These are phyloP conservation scores for Sphaerophoria rueppellii DNA, from an alignment of 2,888 invertebrate species.

Conservation along the genomic window DNA sequence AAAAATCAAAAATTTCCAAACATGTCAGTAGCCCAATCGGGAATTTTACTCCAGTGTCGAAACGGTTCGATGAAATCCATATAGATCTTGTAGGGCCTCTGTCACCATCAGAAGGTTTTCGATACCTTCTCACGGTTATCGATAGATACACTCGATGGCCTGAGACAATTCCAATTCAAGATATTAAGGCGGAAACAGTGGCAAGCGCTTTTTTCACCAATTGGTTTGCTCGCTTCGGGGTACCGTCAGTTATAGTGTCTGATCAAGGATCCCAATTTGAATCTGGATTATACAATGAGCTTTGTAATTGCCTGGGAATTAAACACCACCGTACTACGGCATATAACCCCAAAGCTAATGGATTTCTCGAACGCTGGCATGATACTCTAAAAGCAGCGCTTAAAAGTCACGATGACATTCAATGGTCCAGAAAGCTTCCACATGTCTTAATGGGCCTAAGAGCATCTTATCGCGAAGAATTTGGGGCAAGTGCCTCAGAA, in stretches of 20 bases:
- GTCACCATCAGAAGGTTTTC: conserved; percentile 11
- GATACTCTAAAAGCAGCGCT: conserved; percentile 13
- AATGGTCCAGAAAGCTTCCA: conserved; percentile 6
- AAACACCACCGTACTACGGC: no score
- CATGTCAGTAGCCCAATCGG: conserved; percentile 25
- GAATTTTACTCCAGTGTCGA: conserved; percentile 11
- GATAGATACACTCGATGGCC: conserved; percentile 54
- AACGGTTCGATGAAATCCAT: conserved; percentile 53
- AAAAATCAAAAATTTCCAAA: conserved; percentile 25
- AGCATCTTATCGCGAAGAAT: background rate
- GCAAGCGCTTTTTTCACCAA: conserved; percentile 1
- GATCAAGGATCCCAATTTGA: conserved; percentile 6
- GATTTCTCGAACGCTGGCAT: conserved; percentile 21
- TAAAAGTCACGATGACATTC: background rate
- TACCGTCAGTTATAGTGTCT: background rate
- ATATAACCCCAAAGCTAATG: no score
- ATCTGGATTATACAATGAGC: background rate
- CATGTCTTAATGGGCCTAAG: conserved; percentile 4
- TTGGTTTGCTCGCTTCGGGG: background rate
- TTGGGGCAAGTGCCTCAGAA: background rate
- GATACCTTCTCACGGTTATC: conserved; percentile 39
- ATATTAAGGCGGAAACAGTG: background rate
- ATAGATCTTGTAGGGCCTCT: conserved; percentile 64
- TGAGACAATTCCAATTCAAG: conserved; percentile 45
- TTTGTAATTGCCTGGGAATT: background rate